Base-by-base conservation (phyloP, 1,140 invertebrate genomes). In the Eciton burchellii region DNA sequence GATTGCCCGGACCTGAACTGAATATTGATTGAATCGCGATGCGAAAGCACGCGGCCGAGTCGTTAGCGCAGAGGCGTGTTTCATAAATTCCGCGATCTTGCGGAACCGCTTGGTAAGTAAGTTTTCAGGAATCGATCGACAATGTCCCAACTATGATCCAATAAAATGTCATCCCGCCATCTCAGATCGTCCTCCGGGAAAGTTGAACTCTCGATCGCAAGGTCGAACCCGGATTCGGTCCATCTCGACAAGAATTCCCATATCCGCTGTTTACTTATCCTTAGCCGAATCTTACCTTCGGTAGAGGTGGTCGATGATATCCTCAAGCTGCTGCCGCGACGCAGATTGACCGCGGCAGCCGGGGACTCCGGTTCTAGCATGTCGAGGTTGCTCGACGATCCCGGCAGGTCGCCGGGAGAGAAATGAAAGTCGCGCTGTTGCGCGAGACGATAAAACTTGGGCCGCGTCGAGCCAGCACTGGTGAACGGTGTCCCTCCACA, bases 301-400 rank as follows among this genome's bases (percentile, higher is more conserved):
- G 6, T 19, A 45, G 47, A 11, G 11, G 43, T 14, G n/a, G 14
- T 66, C 21, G 71, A 45, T 9, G 79, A 52, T 47, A 87, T n/a
- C 12, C 73, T 84, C 29, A 83, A 60, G 68, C 86, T 87, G 11
- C 43, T 21, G 35, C 57, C 73, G 12, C 86, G 84, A 45, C 81
- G 84, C 45, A 87, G 73, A 62, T n/a, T 76, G 4, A 26, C 24
- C 9, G 21, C 4, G 4, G 43, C 14, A 16, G 74, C 60, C 0
- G 19, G 2, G n/a, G n/a, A n/a, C 9, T 87, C 60, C 9, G 81
- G 73, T 19, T 70, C 59, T 72, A 83, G 29, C 52, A 19, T 70
- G 12, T 19, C 21, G 6, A n/a, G 63, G 47, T 56, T 6, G 29
- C 35, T 66, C 43, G 12, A 56, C 19, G 14, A n/a, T 26, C 43